Evolutionary conservation across 2,797 vertebrate genomes (phyloP).

Genomic region (Phalloptychus januarius): DNA sequence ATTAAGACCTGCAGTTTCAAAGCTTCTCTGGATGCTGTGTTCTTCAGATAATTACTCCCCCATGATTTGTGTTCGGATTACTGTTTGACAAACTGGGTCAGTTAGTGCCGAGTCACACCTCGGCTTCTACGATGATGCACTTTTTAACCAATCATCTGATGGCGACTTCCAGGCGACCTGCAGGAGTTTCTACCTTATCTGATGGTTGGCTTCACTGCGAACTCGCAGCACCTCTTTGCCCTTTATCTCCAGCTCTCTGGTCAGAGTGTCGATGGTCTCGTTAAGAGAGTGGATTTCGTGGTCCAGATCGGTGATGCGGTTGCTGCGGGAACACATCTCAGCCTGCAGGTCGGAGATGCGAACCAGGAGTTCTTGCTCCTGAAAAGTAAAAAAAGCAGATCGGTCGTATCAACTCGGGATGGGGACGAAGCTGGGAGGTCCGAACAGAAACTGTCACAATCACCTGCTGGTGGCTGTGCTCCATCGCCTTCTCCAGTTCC

Average conservation of each 20-base stretch:
- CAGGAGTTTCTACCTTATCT: conserved; percentile 86
- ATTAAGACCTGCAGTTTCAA: conserved; percentile 5
- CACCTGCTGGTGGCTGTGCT: conserved; percentile 89
- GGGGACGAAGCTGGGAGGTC: neutral
- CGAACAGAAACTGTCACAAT: neutral
- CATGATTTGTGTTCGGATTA: neutral
- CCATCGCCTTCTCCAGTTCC: conserved; percentile 90
- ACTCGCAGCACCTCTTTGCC: conserved; percentile 96
- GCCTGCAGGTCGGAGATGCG: conserved; percentile 89
- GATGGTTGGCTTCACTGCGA: conserved; percentile 94
- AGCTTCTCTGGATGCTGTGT: conserved; percentile 4
- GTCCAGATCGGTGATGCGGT: conserved; percentile 93
- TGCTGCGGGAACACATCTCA: conserved; percentile 90
- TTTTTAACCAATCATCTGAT: neutral
- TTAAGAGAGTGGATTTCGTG: conserved; percentile 93
- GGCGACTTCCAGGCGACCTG: neutral
- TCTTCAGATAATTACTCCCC: conserved; percentile 7
- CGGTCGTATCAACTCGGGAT: too few species aligned
- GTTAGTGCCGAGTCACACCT: conserved; percentile 11
- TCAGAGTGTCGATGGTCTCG: conserved; percentile 92
- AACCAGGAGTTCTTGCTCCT: conserved; percentile 92
- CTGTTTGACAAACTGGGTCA: neutral
- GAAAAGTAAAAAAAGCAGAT: neutral
- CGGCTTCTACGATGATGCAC: neutral
- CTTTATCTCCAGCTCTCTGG: conserved; percentile 95